These are phyloP conservation scores for Crotalus tigris DNA, from an alignment of 2,113 vertebrate genomes.

Conservation along the genomic window DNA sequence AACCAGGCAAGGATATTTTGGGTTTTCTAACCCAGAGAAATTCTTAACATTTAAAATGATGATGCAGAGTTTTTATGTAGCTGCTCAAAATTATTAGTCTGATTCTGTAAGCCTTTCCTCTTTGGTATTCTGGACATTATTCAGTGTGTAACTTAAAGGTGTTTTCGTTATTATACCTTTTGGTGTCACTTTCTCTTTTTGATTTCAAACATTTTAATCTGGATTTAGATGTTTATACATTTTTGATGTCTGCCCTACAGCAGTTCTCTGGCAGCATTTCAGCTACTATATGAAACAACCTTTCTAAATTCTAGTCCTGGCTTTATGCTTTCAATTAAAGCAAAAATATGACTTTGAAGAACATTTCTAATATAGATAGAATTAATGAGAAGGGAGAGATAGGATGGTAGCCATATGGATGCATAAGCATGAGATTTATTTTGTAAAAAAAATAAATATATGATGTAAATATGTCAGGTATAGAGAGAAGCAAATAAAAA, in stretches of 20 bases:
- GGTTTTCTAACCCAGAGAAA: not conserved
- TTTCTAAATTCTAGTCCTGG: not conserved
- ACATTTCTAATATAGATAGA: constrained; percentile 15
- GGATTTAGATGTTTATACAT: constrained; percentile 33
- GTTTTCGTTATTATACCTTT: constrained; percentile 7
- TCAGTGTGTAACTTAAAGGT: not conserved
- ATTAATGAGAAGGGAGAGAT: constrained; percentile 7
- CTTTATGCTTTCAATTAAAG: constrained; percentile 9
- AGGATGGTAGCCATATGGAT: not conserved
- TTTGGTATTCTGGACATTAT: constrained; percentile 22
- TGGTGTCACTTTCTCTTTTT: not conserved
- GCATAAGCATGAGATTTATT: not conserved
- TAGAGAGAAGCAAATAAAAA: not conserved
- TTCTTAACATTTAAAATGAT: constrained; percentile 15
- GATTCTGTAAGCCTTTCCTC: not conserved
- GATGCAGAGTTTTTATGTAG: not conserved
- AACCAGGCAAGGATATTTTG: constrained; percentile 3
- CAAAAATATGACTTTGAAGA: not conserved
- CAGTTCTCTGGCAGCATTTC: not conserved
- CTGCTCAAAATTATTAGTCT: not conserved
- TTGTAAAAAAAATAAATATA: not conserved
- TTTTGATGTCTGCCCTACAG: not conserved
- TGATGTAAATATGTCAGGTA: not conserved
- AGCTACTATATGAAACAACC: not conserved
- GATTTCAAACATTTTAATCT: constrained; percentile 31